These are phyloP conservation scores for Montipora cactus DNA, from an alignment of 64 coral and sea anemone species.

Conservation along the genomic window DNA sequence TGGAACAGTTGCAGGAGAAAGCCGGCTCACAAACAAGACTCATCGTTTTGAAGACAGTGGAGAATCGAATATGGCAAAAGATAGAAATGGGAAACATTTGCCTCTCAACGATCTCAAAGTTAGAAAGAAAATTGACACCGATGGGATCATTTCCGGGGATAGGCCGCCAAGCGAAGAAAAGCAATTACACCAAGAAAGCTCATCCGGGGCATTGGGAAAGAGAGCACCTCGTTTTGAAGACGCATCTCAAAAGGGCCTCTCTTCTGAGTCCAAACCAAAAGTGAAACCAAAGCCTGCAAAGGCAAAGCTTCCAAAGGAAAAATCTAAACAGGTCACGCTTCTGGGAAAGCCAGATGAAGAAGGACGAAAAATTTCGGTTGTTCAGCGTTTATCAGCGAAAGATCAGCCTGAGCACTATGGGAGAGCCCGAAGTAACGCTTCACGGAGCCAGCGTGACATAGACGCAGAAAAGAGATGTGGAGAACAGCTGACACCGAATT, in stretches of 20 bases:
- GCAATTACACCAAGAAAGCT: background rate
- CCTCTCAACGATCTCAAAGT: background rate
- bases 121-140: background rate
- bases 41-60: background rate
- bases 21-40: background rate
- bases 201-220: background rate
- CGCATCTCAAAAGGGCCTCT: background rate
- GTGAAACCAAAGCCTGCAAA: background rate
- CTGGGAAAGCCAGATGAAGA: background rate
- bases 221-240: background rate
- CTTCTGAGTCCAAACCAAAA: background rate
- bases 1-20: background rate
- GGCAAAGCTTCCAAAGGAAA: background rate
- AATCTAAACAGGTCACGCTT: background rate
- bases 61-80: background rate
- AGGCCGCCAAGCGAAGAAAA: background rate
- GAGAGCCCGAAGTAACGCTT: background rate
- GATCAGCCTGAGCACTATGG: background rate
- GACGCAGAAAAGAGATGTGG: background rate
- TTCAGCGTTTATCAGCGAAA: too few relatives aligned
- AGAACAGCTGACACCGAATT: background rate
- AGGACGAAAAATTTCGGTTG: background rate
- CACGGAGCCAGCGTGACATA: background rate
- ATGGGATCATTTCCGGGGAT: background rate
- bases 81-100: background rate